Percentiles rank a stretch among this genome's conserved stretches.
Evolutionary conservation across 2,797 vertebrate species (phyloP).

Genomic region (Danio choprae): DNA sequence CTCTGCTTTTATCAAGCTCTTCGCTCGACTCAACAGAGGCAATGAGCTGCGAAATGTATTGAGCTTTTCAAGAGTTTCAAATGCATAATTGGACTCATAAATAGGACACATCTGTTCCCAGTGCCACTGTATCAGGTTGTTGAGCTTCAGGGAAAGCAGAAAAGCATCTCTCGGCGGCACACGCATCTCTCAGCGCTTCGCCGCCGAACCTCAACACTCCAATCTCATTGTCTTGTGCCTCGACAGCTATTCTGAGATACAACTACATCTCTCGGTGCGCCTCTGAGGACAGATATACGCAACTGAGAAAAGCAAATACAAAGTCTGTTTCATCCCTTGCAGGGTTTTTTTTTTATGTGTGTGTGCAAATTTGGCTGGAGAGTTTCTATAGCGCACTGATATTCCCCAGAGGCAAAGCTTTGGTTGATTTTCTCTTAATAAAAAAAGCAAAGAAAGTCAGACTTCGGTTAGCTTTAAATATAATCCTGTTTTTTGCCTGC

Average conservation of each 20-base stretch:
- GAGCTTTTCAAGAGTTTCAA: slow-evolving; percentile 14
- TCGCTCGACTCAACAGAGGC: neutral
- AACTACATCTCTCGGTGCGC: slow-evolving; percentile 23
- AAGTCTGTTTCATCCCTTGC: slow-evolving; percentile 16
- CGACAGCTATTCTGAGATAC: slow-evolving; percentile 37
- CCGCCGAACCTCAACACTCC: neutral
- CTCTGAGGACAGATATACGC: slow-evolving; percentile 22
- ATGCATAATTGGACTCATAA: slow-evolving; percentile 39
- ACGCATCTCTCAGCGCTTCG: slow-evolving; percentile 13
- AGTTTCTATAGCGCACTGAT: neutral
- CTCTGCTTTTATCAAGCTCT: neutral
- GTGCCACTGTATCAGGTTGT: slow-evolving; percentile 11
- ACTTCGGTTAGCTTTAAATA: slow-evolving; percentile 11
- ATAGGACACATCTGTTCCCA: slow-evolving; percentile 36
- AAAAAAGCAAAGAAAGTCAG: slow-evolving; percentile 14
- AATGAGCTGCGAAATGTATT: neutral
- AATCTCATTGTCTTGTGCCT: slow-evolving; percentile 27
- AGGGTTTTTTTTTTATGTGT: slow-evolving; percentile 8
- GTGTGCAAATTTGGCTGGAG: slow-evolving; percentile 17
- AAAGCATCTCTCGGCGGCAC: slow-evolving; percentile 8
- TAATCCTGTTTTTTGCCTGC: slow-evolving; percentile 2
- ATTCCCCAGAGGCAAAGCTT: slow-evolving; percentile 2
- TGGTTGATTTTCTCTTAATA: neutral
- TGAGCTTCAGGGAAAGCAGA: slow-evolving; percentile 3
- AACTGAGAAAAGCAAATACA: slow-evolving; percentile 30